These are phyloP conservation scores for Tiaroga cobitis DNA, from an alignment of 2,797 vertebrate species.

Conservation along the genomic window DNA sequence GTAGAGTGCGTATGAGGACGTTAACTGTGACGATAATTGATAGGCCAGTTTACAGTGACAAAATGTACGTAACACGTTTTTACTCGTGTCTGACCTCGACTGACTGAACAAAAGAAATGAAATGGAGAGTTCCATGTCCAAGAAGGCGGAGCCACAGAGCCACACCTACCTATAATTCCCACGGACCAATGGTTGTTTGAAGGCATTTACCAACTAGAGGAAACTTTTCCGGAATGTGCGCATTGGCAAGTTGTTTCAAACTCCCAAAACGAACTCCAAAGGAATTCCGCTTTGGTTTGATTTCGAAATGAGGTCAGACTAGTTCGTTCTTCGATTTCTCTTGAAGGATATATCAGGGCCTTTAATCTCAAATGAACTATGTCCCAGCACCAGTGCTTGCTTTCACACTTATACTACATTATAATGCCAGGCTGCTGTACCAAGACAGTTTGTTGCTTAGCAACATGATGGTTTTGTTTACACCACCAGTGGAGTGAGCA, in stretches of 20 bases:
- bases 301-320: background rate
- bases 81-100: background rate
- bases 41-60: background rate
- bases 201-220: background rate
- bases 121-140: background rate
- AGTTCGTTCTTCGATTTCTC: background rate
- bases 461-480: conserved; percentile 64
- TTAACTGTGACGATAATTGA: conserved; percentile 4
- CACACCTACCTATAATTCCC: background rate
- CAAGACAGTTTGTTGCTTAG: conserved; percentile 61
- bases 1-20: background rate
- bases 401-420: conserved; percentile 20
- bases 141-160: background rate
- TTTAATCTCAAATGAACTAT: background rate
- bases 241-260: too few relatives aligned
- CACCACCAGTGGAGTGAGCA: conserved; percentile 54
- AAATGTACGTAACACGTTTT: background rate
- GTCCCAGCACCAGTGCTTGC: background rate
- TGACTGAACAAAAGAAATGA: background rate
- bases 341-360: background rate
- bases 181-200: background rate
- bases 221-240: background rate
- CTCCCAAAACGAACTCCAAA: background rate
- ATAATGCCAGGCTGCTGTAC: conserved; percentile 38
- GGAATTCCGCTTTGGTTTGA: background rate